phyloP scores from a whole-genome alignment of 2,797 vertebrate genomes.

The Gymnodraco acuticeps region DNA sequence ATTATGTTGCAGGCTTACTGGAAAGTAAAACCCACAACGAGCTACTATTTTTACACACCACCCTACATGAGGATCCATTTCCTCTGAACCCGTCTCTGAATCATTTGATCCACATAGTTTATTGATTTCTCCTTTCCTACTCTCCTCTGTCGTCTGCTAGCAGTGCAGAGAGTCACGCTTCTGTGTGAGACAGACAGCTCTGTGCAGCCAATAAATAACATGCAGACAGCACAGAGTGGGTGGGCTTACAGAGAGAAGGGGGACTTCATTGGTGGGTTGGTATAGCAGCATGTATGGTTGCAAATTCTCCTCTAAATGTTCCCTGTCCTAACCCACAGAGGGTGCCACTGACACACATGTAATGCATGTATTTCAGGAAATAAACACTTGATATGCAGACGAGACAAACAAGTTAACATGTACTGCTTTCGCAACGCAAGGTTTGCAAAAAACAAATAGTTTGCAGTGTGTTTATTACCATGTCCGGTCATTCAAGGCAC shows the following conservation, averaged over 20 bases:
- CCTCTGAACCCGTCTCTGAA: constrained; percentile 23
- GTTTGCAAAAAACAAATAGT: neutral
- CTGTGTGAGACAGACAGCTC: constrained; percentile 11
- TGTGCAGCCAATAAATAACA: constrained; percentile 36
- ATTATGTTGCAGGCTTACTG: constrained; percentile 5
- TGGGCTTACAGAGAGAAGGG: neutral
- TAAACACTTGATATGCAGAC: neutral
- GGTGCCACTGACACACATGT: constrained; percentile 45
- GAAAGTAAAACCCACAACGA: constrained; percentile 8
- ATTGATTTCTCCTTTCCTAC: constrained; percentile 49
- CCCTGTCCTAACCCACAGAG: constrained; percentile 50
- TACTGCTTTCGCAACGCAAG: too few relatives aligned
- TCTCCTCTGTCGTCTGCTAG: constrained; percentile 31
- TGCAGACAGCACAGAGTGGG: constrained; percentile 14
- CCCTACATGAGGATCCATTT: constrained; percentile 7
- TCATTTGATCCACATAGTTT: constrained; percentile 56
- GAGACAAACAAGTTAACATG: neutral
- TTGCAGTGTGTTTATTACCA: neutral
- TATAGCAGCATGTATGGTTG: constrained; percentile 37
- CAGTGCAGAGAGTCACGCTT: constrained; percentile 20
- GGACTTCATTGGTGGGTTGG: constrained; percentile 37
- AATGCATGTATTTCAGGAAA: neutral
- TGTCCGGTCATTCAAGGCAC: neutral
- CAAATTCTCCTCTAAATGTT: constrained; percentile 26
- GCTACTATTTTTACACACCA: constrained; percentile 15